Evolutionary conservation across 2,888 invertebrate genomes (phyloP).

Genomic region (Andrena fulva): DNA sequence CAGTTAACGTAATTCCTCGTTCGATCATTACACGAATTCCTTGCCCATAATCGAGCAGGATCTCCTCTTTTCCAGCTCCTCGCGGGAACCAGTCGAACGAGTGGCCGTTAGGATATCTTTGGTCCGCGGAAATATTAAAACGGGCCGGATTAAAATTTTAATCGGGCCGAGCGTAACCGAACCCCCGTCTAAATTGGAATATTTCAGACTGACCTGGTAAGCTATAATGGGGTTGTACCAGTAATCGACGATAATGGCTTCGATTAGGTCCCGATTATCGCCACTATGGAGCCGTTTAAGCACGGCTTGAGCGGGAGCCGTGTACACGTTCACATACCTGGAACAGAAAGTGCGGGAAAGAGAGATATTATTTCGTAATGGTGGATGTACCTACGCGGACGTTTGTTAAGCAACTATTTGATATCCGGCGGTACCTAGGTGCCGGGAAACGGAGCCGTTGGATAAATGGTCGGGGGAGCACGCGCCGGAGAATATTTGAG

Average conservation of each 20-base stretch:
- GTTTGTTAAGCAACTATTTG: constrained; percentile 48
- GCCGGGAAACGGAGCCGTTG: constrained; percentile 16
- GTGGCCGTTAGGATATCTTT: not conserved
- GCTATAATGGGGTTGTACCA: constrained; percentile 30
- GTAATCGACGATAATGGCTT: constrained; percentile 47
- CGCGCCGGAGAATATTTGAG: constrained; percentile 39
- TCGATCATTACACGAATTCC: not conserved
- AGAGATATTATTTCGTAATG: constrained; percentile 24
- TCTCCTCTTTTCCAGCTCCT: not conserved
- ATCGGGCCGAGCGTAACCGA: constrained; percentile 14
- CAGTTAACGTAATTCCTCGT: not conserved
- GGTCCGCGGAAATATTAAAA: not conserved
- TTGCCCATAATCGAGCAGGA: not conserved
- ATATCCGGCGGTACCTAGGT: constrained; percentile 19
- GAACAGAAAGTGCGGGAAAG: constrained; percentile 21
- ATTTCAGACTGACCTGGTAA: constrained; percentile 39
- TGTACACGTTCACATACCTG: constrained; percentile 45
- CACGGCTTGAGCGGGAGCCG: not conserved
- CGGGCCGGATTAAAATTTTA: constrained; percentile 22
- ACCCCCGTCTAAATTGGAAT: constrained; percentile 29
- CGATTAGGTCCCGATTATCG: constrained; percentile 42
- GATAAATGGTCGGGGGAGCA: constrained; percentile 14
- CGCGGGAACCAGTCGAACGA: not conserved
- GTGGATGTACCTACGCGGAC: constrained; percentile 2
- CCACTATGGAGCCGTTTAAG: not conserved